A percentile compares a stretch with the other conserved stretches of the same genome.
Evolutionary conservation across 2,888 invertebrate genomes (phyloP).

Genomic region (Osmoderma eremita): DNA sequence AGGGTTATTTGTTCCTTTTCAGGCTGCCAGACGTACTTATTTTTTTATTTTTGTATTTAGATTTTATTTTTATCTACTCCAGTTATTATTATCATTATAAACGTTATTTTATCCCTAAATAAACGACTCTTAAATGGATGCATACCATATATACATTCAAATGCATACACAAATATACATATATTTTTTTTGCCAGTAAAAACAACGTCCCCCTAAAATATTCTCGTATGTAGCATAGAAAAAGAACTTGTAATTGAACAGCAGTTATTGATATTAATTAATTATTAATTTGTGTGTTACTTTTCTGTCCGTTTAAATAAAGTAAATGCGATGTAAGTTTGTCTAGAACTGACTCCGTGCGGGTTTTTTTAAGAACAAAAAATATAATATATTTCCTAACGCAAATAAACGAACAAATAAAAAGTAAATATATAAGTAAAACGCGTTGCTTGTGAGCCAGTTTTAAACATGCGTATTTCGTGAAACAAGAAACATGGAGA

Average conservation of each 20-base stretch:
- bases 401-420: not conserved
- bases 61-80: not conserved
- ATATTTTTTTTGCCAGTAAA: conserved; percentile 37
- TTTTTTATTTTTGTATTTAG: not conserved
- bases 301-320: no score
- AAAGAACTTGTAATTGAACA: conserved; percentile 36
- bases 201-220: conserved; percentile 2
- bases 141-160: not conserved
- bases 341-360: conserved; percentile 22
- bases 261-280: not conserved
- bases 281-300: conserved; percentile 33
- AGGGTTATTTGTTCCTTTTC: conserved; percentile 14
- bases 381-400: not conserved
- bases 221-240: conserved; percentile 35
- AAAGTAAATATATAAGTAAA: not conserved
- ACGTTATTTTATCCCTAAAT: not conserved
- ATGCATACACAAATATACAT: not conserved
- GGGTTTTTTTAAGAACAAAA: conserved; percentile 14
- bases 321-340: conserved; percentile 11
- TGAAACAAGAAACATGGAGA: conserved; percentile 6
- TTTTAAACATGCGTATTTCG: conserved; percentile 30
- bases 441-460: conserved; percentile 23
- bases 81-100: not conserved
- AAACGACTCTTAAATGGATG: not conserved
- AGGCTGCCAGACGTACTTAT: conserved; percentile 28